Base-by-base conservation (phyloP, 2,888 invertebrate genomes). In the Agapetus fuscipes region DNA sequence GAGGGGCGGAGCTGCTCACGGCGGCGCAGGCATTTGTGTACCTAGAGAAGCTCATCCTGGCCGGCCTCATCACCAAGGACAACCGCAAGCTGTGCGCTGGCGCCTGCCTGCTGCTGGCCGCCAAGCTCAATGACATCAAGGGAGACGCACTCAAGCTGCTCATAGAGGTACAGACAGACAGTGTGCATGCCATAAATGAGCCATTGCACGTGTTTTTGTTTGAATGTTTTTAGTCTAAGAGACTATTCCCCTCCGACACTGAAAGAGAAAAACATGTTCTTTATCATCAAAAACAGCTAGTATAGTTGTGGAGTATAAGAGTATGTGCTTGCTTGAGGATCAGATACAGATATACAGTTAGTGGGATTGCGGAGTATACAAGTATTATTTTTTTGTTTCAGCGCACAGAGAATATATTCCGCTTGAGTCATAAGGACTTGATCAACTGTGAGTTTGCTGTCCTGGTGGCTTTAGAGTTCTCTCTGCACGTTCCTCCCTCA, bases 1-100 rank as follows among this genome's bases (percentile, higher is more conserved):
- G 83, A 42, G 74, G 76, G 34, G 70, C 80, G 41, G 96, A 97
- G 65, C 68, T 94, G 43, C 69, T 95, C 45, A 91, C 91, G 1
- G 87, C 97, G 12, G 95, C 97, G 12, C 93, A 94, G 60, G 88
- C 95, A 0, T 96, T 93, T 58, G 96, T 96, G n/a, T 97, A 93
- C 65, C 97, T 96, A 62, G 97, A 98, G 61, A 94, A 94, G 60
- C 70, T 97, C 37, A 93, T 97, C 51, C 71, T 95, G 34, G 85
- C 86, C 49, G 85, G 87, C 56, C 69, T 94, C 43, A 89, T 97
- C 34, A 94, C 91, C 56, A 98, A 97, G 63, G 83, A 82, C 57
- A 97, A 97, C 58, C 76, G 97, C 30, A 97, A 96, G 64, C 68
- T 94, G 41, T 94, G 94, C 59, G 95, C 96, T 11, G 96, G 93